These are phyloP conservation scores for Takifugu ocellatus DNA, from an alignment of 2,797 vertebrate genomes.

Conservation along the genomic window DNA sequence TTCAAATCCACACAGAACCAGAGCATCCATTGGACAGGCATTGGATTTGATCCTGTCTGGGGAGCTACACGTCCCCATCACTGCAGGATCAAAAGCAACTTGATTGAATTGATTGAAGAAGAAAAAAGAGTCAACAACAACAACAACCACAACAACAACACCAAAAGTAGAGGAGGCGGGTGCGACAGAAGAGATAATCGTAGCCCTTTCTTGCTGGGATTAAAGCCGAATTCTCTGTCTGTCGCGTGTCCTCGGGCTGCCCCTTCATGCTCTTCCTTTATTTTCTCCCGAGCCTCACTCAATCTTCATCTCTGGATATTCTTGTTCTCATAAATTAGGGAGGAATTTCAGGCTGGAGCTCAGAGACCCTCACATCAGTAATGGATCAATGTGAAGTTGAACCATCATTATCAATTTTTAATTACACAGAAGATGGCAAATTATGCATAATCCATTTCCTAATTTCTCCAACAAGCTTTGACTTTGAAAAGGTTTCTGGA, in stretches of 20 bases:
- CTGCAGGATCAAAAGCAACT: conserved; percentile 35
- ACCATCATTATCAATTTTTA: conserved; percentile 5
- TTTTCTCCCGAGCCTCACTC: conserved; percentile 20
- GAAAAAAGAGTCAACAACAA: conserved; percentile 8
- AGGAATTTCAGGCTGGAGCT: conserved; percentile 14
- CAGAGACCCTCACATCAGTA: conserved; percentile 7
- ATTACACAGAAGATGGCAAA: conserved; percentile 26
- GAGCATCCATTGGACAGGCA: conserved; percentile 40
- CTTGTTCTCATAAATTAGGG: conserved; percentile 21
- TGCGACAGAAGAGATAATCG: conserved; percentile 7
- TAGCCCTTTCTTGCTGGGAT: conserved; percentile 13
- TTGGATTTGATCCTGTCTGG: conserved; percentile 57
- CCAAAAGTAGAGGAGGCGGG: background rate
- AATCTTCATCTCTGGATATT: conserved; percentile 7
- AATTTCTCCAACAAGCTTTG: background rate
- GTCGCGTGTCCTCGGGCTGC: background rate
- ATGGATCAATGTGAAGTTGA: conserved; percentile 10
- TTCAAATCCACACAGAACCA: conserved; percentile 1
- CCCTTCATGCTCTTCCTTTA: background rate
- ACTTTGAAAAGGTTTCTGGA: too few species aligned
- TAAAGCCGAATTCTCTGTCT: conserved; percentile 13
- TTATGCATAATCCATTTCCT: conserved; percentile 2
- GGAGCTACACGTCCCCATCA: conserved; percentile 17
- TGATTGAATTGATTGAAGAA: conserved; percentile 39
- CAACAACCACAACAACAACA: conserved; percentile 4